phyloP scores from a whole-genome alignment of 2,888 invertebrate species.

The Epinotia ramella region DNA sequence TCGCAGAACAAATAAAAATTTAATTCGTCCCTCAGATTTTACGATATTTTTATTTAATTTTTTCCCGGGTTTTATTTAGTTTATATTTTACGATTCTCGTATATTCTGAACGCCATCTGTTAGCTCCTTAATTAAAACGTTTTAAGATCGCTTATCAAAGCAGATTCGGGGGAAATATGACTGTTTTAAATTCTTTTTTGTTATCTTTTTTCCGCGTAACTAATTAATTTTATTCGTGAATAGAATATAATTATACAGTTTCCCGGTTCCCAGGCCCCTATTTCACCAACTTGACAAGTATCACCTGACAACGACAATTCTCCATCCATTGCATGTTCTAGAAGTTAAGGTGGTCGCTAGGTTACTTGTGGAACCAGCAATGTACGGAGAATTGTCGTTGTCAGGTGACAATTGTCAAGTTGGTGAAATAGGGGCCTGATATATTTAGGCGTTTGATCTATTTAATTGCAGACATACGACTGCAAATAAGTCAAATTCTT shows the following conservation, averaged over 20 bases:
- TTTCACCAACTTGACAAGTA: too few species aligned
- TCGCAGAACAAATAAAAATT: slow-evolving; percentile 68
- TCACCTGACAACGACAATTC: too few species aligned
- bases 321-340: too few species aligned
- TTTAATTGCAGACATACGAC: neutral
- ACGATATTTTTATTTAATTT: slow-evolving; percentile 65
- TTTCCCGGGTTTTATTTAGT: slow-evolving; percentile 41
- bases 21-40: slow-evolving; percentile 67
- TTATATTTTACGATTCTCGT: slow-evolving; percentile 51
- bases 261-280: neutral
- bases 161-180: slow-evolving; percentile 35
- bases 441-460: neutral
- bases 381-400: too few species aligned
- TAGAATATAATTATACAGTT: slow-evolving; percentile 4
- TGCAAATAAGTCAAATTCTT: neutral
- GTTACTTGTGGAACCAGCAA: too few species aligned
- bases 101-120: slow-evolving; percentile 46
- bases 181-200: slow-evolving; percentile 39
- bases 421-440: too few species aligned
- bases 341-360: too few species aligned
- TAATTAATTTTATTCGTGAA: slow-evolving; percentile 30
- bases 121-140: slow-evolving; percentile 69
- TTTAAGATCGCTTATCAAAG: slow-evolving; percentile 56
- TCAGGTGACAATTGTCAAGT: too few species aligned
- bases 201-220: slow-evolving; percentile 31